Percentiles rank a stretch among this genome's conserved stretches.
Conservation (phyloP, 2,888 invertebrate genomes). For the Meloe dianella region DNA sequence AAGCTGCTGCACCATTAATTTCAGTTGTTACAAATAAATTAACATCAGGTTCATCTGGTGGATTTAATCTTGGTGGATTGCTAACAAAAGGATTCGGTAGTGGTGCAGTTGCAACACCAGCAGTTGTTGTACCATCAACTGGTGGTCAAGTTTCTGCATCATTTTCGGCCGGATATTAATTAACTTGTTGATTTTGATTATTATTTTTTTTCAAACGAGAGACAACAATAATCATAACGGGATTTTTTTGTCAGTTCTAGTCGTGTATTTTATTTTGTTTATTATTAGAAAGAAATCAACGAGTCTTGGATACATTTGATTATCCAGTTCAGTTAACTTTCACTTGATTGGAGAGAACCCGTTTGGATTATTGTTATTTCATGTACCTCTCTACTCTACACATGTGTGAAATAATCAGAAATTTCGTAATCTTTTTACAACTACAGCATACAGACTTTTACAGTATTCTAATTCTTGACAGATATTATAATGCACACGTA, state of each 20-base stretch:
- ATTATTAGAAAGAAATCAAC: not conserved
- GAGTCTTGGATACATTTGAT: not conserved
- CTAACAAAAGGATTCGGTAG: slow-evolving; percentile 53
- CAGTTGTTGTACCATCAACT: slow-evolving; percentile 21
- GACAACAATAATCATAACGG: not conserved
- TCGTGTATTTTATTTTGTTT: not conserved
- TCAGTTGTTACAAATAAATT: slow-evolving; percentile 73
- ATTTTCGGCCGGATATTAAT: slow-evolving; percentile 21
- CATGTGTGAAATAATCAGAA: not conserved
- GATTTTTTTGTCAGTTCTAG: not conserved
- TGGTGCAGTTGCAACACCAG: slow-evolving; percentile 32
- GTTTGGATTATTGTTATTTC: not conserved
- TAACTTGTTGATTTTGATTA: not conserved
- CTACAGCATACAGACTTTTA: not conserved
- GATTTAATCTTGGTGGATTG: slow-evolving; percentile 64
- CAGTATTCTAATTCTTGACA: not conserved
- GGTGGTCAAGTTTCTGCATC: slow-evolving; percentile 28
- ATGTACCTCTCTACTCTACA: not conserved
- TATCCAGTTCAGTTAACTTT: not conserved
- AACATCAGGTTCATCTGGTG: slow-evolving; percentile 62
- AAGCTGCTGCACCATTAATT: slow-evolving; percentile 63
- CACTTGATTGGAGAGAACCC: not conserved
- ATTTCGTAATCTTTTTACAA: not conserved
- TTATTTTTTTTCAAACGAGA: not conserved
- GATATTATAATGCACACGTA: not conserved